phyloP scores from a whole-genome alignment of 2,888 invertebrate genomes.

The Ischnus inquisitorius region DNA sequence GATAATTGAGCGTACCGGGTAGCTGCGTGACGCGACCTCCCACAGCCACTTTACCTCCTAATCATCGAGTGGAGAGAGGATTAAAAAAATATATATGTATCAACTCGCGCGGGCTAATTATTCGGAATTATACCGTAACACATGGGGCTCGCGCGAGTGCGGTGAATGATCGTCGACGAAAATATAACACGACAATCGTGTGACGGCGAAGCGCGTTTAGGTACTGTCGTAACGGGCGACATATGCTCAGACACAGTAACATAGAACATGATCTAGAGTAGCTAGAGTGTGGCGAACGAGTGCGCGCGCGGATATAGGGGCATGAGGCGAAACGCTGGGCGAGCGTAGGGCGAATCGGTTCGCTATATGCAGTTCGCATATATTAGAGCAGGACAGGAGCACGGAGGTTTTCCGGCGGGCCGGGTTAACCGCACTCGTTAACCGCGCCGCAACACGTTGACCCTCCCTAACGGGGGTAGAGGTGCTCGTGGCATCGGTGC shows the following conservation, averaged over 20 bases:
- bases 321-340: conserved; percentile 55
- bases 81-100: conserved; percentile 5
- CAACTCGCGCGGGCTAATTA: not conserved
- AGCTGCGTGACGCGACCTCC: conserved; percentile 11
- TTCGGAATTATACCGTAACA: conserved; percentile 8
- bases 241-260: conserved; percentile 83
- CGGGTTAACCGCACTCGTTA: conserved; percentile 85
- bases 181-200: conserved; percentile 10
- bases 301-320: conserved; percentile 6
- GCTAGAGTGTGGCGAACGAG: conserved; percentile 55
- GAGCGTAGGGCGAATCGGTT: conserved; percentile 53
- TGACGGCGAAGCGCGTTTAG: not conserved
- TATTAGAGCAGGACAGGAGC: conserved; percentile 83
- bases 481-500: conserved; percentile 49
- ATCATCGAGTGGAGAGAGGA: conserved; percentile 24
- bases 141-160: not conserved
- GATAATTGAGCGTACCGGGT: conserved; percentile 62
- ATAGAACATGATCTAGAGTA: conserved; percentile 42
- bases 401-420: conserved; percentile 81
- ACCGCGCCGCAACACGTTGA: conserved; percentile 84
- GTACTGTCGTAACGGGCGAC: conserved; percentile 79
- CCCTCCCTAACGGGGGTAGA: conserved; percentile 68
- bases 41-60: conserved; percentile 35
- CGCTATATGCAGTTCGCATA: conserved; percentile 74
- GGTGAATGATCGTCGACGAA: conserved; percentile 45